These are phyloP conservation scores for Neoascia interrupta DNA, from an alignment of 2,888 invertebrate species.

Conservation along the genomic window DNA sequence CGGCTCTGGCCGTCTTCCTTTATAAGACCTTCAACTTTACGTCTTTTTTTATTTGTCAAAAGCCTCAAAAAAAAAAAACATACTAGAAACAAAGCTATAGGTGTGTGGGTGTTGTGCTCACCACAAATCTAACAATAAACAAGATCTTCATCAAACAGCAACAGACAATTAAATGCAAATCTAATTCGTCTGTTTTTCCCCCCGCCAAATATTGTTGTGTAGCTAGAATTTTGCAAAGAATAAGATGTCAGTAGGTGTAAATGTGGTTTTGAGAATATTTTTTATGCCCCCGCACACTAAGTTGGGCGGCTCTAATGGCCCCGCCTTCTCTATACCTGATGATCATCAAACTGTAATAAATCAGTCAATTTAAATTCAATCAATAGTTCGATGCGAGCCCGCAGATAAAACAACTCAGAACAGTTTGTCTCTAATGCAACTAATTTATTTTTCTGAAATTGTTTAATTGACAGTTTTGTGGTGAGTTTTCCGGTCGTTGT, in stretches of 20 bases:
- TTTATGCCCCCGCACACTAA: slow-evolving; percentile 52
- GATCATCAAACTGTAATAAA: slow-evolving; percentile 61
- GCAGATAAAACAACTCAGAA: slow-evolving; percentile 39
- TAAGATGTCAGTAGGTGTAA: slow-evolving; percentile 46
- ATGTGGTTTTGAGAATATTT: slow-evolving; percentile 59
- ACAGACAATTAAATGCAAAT: slow-evolving; percentile 62
- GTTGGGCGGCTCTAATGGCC: slow-evolving; percentile 47
- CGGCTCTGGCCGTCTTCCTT: slow-evolving; percentile 21
- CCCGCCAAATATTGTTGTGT: slow-evolving; percentile 39
- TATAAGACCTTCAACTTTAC: slow-evolving; percentile 40
- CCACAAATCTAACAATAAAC: slow-evolving; percentile 59
- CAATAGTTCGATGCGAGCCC: slow-evolving; percentile 52
- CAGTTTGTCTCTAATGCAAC: slow-evolving; percentile 45
- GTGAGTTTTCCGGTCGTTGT: slow-evolving; percentile 12
- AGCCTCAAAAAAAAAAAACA: slow-evolving; percentile 36
- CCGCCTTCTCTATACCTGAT: slow-evolving; percentile 66
- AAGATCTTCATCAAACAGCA: slow-evolving; percentile 61
- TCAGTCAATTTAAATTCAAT: slow-evolving; percentile 69
- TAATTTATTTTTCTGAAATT: slow-evolving; percentile 48
- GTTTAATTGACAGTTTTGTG: slow-evolving; percentile 27
- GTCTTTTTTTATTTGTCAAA: neutral
- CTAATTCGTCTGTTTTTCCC: slow-evolving; percentile 23
- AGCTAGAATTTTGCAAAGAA: slow-evolving; percentile 46
- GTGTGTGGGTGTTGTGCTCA: slow-evolving; percentile 47
- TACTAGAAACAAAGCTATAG: no score